Conservation (phyloP, 2,888 invertebrate genomes). For the Agonum fuliginosum region DNA sequence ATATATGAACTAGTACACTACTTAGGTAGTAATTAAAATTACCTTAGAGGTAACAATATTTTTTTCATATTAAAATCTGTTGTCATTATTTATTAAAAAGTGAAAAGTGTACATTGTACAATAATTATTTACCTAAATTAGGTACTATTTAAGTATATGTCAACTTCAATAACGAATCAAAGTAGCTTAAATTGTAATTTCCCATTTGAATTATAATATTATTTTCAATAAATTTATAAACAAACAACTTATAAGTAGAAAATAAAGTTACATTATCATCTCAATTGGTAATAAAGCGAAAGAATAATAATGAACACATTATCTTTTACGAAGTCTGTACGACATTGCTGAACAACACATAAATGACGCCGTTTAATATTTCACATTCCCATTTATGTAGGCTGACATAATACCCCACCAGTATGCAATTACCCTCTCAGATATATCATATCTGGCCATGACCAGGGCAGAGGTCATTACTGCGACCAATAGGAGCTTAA, state of each 20-base stretch:
- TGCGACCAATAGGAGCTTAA: slow-evolving; percentile 37
- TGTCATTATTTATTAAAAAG: too few relatives aligned
- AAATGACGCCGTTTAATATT: slow-evolving; percentile 41
- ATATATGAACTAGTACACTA: too few relatives aligned
- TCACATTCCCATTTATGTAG: slow-evolving; percentile 29
- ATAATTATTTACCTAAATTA: too few relatives aligned
- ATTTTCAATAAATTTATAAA: background rate
- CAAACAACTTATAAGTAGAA: background rate
- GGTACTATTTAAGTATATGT: too few relatives aligned
- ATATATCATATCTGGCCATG: slow-evolving; percentile 33
- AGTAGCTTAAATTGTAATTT: too few relatives aligned
- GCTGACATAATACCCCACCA: slow-evolving; percentile 24
- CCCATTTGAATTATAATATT: too few relatives aligned
- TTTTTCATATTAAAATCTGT: too few relatives aligned
- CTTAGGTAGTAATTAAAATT: too few relatives aligned
- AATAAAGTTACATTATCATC: background rate
- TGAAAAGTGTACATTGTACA: too few relatives aligned
- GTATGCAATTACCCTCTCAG: slow-evolving; percentile 16
- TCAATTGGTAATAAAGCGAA: background rate
- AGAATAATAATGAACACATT: background rate
- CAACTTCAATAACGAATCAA: too few relatives aligned
- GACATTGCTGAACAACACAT: slow-evolving; percentile 14
- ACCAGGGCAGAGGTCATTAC: slow-evolving; percentile 14
- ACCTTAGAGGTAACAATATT: too few relatives aligned
- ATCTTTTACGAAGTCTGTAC: background rate